Base-by-base conservation (phyloP, 2,888 invertebrate genomes). In the Athrips mouffetella region DNA sequence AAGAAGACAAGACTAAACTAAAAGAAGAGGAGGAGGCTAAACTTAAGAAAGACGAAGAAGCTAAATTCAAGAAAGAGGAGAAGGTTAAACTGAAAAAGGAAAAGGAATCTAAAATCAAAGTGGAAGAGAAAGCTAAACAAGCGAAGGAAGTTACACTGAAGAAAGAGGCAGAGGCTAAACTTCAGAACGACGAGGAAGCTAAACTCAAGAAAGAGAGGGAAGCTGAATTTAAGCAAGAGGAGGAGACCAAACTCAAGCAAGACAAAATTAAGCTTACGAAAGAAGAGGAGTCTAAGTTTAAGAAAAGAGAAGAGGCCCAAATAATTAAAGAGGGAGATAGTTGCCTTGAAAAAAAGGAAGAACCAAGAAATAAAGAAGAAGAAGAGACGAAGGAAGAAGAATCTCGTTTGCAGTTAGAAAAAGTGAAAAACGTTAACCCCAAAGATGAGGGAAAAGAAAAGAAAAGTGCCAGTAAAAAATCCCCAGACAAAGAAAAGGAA, bases 161-260 rank as follows among this genome's bases (percentile, higher is more conserved):
- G 16, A 3, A 20, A 20, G 10, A 37, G n/a, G 20, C 7, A 27
- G 51, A 35, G 25, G 45, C 41, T 47, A 48, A 15, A 16, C 15
- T n/a, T 31, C 44, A 52, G 42, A 46, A 49, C 44, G 59, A 49
- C 27, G 20, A 51, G 16, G 33, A 37, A 18, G 35, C 15, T 7
- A 15, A 2, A 16, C 16, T 29, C 23, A 16, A 31, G 16, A 16
- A 15, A 15, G 33, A 16, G 16, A 3, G 16, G 1, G 42, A 55
- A 25, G 15, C 29, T 11, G 25, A 47, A 8, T 16, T 6, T 11
- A 31, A 21, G 13, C 16, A 44, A 51, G 37, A 55, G 13, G 55
- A 62, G 11, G 57, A 61, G 50, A 39, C 16, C 8, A 45, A 49
- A 23, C 49, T 41, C n/a, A 47, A 49, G 20, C 40, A 51, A 44